These are phyloP conservation scores for Heteromormyrus szaboi DNA, from an alignment of 2,797 vertebrate genomes.

Conservation along the genomic window DNA sequence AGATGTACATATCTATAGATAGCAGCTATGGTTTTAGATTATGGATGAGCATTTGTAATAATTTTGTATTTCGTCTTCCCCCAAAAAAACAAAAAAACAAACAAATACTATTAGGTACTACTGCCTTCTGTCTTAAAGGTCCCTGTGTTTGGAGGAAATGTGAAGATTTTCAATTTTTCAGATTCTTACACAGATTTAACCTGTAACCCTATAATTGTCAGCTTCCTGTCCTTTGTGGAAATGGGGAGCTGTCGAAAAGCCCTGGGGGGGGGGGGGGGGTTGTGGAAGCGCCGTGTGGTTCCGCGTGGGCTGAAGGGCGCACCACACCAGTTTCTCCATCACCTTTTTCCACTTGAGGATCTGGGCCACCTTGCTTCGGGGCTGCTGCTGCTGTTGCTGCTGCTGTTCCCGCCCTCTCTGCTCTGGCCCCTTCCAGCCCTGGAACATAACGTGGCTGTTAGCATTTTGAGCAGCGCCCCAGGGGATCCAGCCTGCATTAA, in stretches of 20 bases:
- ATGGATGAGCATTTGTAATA: background rate
- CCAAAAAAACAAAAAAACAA: background rate
- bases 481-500: background rate
- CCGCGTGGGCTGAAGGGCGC: background rate
- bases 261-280: background rate
- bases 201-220: background rate
- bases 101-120: background rate
- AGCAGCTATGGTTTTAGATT: background rate
- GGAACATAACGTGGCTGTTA: background rate
- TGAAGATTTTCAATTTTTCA: background rate
- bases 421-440: background rate
- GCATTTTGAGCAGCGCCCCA: background rate
- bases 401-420: background rate
- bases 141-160: background rate
- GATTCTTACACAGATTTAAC: background rate
- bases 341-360: slow-evolving; percentile 11
- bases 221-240: background rate
- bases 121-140: background rate
- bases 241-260: background rate
- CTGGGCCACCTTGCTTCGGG: background rate
- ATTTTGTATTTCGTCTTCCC: background rate
- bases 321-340: background rate
- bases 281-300: background rate
- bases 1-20: background rate
- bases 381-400: background rate